Base-by-base conservation (phyloP, 2,888 invertebrate species). In the Drosophila helvetica region DNA sequence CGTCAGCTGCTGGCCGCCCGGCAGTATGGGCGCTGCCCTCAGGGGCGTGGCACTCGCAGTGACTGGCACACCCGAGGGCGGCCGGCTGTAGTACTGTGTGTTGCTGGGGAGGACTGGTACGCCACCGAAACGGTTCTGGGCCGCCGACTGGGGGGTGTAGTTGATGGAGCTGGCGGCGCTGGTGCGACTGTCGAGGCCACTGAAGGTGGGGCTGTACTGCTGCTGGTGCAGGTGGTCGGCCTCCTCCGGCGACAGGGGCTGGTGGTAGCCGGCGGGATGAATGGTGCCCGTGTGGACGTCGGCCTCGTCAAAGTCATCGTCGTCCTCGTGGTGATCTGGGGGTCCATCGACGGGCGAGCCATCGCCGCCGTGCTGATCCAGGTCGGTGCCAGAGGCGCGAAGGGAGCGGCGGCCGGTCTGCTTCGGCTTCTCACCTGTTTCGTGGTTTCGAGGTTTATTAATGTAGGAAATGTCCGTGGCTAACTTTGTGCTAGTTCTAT, bases 381-480 rank as follows among this genome's bases (percentile, higher is more conserved):
- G 85, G 46, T 90, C 90, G 47, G 88, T 87, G 70, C 93, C 93
- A 15, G 88, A 88, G 75, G 92, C 93, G 53, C 91, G 90, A 55
- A 94, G 90, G 50, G 93, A 93, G 48, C 93, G 93, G 38, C 94
- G 93, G 9, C 94, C 94, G 51, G 93, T 91, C 88, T 94, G 94
- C 71, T 93, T 93, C 19, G 94, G 94, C 79, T 90, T 90, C 69
- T 91, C 91, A 91, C 93, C 93, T 91, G 87, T 86, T 74, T 65
- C 76, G 54, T 81, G 27, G 54, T 81, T 22, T 22, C 22, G 79
- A 78, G 81, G 77, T 89, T 90, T 90, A 92, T 91, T 91, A 77
- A 94, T 90, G 90, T 93, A 94, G 91, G 94, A 93, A 91, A 94
- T 94, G 88, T 94, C 94, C 91, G 93, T 94, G 74, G 94, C 94